A percentile compares a stretch with the other conserved stretches of the same genome.
Conservation (phyloP, 2,113 vertebrate species). For the Clarias gariepinus region DNA sequence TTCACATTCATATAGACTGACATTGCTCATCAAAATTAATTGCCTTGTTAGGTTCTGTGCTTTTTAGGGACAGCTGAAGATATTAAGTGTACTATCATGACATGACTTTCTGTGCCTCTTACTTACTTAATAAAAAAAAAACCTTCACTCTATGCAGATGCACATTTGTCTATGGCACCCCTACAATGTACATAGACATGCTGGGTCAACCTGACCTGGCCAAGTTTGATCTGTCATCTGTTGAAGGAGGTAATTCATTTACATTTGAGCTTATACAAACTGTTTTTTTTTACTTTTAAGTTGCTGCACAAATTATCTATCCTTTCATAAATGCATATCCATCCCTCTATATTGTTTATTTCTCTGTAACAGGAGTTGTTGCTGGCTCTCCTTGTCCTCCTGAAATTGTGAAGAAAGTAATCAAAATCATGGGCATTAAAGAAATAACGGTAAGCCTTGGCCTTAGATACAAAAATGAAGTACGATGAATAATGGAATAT, state of each 20-base stretch:
- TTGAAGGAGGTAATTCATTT: constrained; percentile 75
- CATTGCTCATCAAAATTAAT: not conserved
- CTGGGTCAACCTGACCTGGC: constrained; percentile 75
- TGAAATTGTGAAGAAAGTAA: constrained; percentile 75
- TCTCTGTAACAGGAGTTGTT: constrained; percentile 72
- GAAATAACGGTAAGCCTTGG: constrained; percentile 77
- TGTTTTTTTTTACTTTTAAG: not conserved
- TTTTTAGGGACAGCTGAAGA: not conserved
- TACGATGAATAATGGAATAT: not conserved
- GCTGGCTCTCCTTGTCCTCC: constrained; percentile 84
- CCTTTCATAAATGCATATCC: not conserved
- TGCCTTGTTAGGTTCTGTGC: not conserved
- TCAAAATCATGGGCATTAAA: constrained; percentile 71
- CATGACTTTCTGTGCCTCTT: not conserved
- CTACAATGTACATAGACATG: constrained; percentile 92
- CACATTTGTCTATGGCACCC: constrained; percentile 79
- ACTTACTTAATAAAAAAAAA: not conserved
- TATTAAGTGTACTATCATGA: not conserved
- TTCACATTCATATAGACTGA: no score
- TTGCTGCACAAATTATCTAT: not conserved
- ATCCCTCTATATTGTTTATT: not conserved
- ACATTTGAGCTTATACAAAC: not conserved
- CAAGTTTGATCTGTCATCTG: constrained; percentile 77
- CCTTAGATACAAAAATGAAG: not conserved
- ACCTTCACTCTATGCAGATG: constrained; percentile 70